Base-by-base conservation (phyloP, 2,888 invertebrate genomes). In the Thelaira solivaga region DNA sequence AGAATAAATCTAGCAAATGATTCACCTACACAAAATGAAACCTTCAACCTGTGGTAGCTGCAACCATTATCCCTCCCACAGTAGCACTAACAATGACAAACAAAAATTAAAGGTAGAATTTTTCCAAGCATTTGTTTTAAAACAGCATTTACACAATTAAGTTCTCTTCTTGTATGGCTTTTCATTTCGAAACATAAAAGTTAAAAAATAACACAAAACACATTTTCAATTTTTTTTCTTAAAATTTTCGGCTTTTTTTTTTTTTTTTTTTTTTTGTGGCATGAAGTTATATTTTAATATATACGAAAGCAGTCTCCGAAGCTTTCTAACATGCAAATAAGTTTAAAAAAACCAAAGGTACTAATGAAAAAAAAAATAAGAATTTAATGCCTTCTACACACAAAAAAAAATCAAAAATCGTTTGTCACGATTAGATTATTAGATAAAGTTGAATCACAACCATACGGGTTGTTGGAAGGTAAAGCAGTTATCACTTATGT, bases 131-230 rank as follows among this genome's bases (percentile, higher is more conserved):
- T 55, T 55, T 49, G 39, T 69, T 62, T 24, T 62, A 24, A 10
- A n/a, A n/a, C n/a, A 59, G 34, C 73, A 73, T 78, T 74, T 74
- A 39, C 65, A 69, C 77, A 78, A 73, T 74, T 74, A 78, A 74
- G 77, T 69, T 74, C 69, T 69, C 67, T 24, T 73, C 34, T 74
- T 61, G 26, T 61, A 39, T 61, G 59, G 75, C 51, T 69, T 76
- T 69, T 64, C 49, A 69, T 64, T 64, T 47, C 55, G 55, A 49
- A 16, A 41, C 16, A 57, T 22, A 59, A 26, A 20, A 11, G 43
- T n/a, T 16, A 29, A 43, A 36, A 31, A 39, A 47, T 49, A 36
- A 13, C 5, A 62, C 41, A 61, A 43, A 22, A 29, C n/a, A 13
- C 20, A 36, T 26, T 8, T 55, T 5, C 4, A 57, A 55, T 31